Percentiles rank a stretch among this genome's conserved stretches.
Conservation (phyloP, 2,113 vertebrate species). For the Phaethon lepturus region DNA sequence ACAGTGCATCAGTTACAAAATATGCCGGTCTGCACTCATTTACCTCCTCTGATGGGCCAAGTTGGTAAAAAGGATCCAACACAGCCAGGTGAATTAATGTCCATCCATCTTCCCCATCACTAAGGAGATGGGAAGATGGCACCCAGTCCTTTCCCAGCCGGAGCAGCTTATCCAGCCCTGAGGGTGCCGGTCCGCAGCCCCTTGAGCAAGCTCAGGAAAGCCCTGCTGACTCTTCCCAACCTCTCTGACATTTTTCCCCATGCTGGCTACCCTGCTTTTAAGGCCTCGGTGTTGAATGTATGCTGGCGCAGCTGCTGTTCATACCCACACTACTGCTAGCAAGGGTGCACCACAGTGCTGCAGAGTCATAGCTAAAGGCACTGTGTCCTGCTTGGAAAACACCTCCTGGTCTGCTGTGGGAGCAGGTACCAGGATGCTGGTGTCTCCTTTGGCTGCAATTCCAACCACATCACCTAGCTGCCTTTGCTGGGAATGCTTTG, state of each 20-base stretch:
- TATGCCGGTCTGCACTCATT: neutral
- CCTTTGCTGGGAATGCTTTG: neutral
- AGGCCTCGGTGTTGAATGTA: neutral
- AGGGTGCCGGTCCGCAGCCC: neutral
- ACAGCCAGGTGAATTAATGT: neutral
- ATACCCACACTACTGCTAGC: neutral
- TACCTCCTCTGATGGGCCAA: neutral
- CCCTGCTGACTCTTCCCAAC: accelerated
- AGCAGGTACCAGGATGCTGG: neutral
- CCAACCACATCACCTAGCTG: neutral
- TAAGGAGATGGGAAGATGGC: neutral
- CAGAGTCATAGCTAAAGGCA: neutral
- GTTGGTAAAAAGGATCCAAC: neutral
- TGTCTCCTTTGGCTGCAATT: neutral
- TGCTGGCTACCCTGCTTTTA: neutral
- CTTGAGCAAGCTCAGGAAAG: neutral
- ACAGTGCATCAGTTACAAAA: neutral
- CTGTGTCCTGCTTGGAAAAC: neutral
- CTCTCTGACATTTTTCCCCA: neutral
- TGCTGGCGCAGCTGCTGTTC: neutral
- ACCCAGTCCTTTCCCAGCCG: neutral
- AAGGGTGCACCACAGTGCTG: neutral
- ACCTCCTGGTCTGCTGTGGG: neutral
- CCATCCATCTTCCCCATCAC: neutral
- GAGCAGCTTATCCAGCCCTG: neutral